phyloP scores from a whole-genome alignment of 2,113 vertebrate genomes.

The Pterocles burchelli region DNA sequence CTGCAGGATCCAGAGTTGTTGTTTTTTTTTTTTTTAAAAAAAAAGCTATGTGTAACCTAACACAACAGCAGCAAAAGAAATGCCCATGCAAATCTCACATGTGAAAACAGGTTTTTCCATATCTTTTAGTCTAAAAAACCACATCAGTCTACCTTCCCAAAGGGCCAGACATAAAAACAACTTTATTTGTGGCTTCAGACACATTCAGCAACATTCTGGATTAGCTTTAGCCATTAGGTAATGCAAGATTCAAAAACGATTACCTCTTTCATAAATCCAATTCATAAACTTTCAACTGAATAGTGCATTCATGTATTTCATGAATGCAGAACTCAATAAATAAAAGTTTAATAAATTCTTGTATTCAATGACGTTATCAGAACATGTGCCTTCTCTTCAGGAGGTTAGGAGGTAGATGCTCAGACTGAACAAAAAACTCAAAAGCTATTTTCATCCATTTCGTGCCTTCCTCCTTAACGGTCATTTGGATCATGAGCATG shows the following conservation, averaged over 20 bases:
- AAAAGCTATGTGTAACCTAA: neutral
- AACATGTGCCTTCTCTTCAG: neutral
- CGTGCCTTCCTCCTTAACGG: neutral
- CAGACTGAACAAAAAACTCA: neutral
- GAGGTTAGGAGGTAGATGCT: neutral
- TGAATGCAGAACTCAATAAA: neutral
- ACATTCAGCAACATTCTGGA: neutral
- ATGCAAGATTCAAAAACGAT: neutral
- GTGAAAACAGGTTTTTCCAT: slow-evolving; percentile 20
- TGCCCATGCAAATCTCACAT: neutral
- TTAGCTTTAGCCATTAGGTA: neutral
- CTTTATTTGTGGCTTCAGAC: neutral
- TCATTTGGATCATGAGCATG: neutral
- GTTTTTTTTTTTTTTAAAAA: neutral
- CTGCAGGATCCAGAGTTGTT: neutral
- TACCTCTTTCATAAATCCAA: neutral
- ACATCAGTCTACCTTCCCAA: neutral
- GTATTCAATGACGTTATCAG: neutral
- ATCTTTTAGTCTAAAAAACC: neutral
- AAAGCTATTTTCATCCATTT: neutral
- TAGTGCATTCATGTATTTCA: neutral
- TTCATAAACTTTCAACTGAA: neutral
- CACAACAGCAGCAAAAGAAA: neutral
- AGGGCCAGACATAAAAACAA: neutral
- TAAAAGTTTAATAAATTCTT: neutral